Evolutionary conservation across 2,797 vertebrate genomes (phyloP), one percentile per base, ranked within the genome.

Genomic region (Xiphorhynchus erythropygius): DNA sequence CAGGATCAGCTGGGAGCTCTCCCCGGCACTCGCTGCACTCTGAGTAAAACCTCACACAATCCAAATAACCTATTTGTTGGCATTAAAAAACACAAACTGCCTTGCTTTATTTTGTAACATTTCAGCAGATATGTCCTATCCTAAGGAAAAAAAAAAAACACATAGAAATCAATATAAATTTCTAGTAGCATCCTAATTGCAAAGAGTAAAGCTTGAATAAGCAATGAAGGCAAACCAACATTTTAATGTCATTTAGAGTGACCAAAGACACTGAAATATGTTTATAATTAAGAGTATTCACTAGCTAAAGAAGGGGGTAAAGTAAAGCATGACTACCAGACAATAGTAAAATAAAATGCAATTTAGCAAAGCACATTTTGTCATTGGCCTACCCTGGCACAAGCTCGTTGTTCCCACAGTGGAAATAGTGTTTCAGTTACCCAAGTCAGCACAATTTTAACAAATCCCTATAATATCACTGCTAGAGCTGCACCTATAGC

Each of bases 181-280:
- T 89, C 78, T 69, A 91, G 69, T 44, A 71, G 67, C 64, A 84
- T 39, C 53, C 44, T 91, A 89, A 89, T 91, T 77, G 82, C 87
- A 46, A 75, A 89, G 46, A 84, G 46, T 16, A 71, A 53, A 65
- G 60, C 42, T 69, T 75, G 78, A 93, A 94, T 73, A 79, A 91
- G 53, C 81, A 95, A 83, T 55, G 69, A 93, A 85, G 44, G 62
- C 57, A 93, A 93, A 65, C 4, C 0, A 0, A 85, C 57, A 71
- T 89, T 74, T 87, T 83, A 75, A 69, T 50, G 42, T 68, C 50
- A 87, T 77, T 94, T 64, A 56, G 60, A 90, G 78, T 68, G 64
- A 77, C 81, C 81, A 68, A 87, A 96, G 84, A 78, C 71, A 68
- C 75, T 80, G 87, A 95, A 85, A 87, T 84, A 92, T 19, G n/a